phyloP scores from a whole-genome alignment of 2,113 vertebrate species.

The Albula glossodonta region DNA sequence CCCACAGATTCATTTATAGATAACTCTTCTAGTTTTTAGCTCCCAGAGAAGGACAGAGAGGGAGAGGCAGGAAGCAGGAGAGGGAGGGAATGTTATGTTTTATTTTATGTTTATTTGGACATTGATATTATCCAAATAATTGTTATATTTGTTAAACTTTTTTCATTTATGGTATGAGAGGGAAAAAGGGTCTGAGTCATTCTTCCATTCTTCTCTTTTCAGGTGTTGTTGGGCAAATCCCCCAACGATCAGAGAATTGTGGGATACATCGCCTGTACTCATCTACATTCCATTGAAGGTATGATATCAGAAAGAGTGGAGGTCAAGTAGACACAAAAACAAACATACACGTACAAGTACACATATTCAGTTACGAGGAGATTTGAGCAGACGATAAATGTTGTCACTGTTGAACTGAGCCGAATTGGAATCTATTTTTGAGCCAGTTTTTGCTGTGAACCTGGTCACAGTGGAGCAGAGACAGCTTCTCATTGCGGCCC shows the following conservation, averaged over 20 bases:
- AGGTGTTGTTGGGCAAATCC: slow-evolving; percentile 97
- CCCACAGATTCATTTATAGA: background rate
- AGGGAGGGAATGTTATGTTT: background rate
- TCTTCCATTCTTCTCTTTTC: slow-evolving; percentile 32
- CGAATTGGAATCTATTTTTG: too few species aligned
- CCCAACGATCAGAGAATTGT: slow-evolving; percentile 97
- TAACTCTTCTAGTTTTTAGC: too few species aligned
- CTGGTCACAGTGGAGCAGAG: background rate
- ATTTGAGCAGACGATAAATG: too few species aligned
- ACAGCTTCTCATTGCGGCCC: background rate
- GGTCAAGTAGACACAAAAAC: background rate
- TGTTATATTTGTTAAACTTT: too few species aligned
- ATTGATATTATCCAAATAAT: too few species aligned
- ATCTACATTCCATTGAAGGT: slow-evolving; percentile 96
- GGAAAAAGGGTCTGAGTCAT: slow-evolving; percentile 14
- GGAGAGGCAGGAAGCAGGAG: background rate
- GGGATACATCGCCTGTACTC: slow-evolving; percentile 94
- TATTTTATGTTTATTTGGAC: too few species aligned
- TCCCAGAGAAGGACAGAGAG: background rate
- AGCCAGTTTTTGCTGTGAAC: background rate
- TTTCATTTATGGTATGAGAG: background rate
- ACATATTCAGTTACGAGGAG: background rate
- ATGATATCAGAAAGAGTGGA: slow-evolving; percentile 28
- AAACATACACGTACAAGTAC: too few species aligned
- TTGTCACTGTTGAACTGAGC: too few species aligned